phyloP scores from a whole-genome alignment of 2,113 vertebrate species.

The Genyomyrus donnyi region DNA sequence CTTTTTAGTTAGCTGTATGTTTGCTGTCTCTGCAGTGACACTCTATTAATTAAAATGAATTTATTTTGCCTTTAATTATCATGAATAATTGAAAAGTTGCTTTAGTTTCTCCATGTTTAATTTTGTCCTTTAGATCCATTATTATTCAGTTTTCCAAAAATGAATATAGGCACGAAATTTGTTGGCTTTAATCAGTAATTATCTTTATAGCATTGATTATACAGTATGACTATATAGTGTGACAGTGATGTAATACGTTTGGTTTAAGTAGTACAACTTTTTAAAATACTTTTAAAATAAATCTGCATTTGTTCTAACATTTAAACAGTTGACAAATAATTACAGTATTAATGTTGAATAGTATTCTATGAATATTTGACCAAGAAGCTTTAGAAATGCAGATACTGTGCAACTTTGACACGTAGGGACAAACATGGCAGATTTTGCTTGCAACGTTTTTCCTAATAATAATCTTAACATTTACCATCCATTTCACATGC shows the following conservation, averaged over 20 bases:
- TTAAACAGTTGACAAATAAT: neutral
- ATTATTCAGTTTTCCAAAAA: neutral
- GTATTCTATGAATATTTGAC: neutral
- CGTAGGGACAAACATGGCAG: neutral
- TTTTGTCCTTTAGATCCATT: neutral
- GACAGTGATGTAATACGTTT: neutral
- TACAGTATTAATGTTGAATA: neutral
- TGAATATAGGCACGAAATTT: neutral
- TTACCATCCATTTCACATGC: neutral
- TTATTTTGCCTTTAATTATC: slow-evolving; percentile 16
- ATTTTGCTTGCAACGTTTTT: neutral
- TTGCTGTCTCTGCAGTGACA: slow-evolving; percentile 21
- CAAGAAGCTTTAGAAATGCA: neutral
- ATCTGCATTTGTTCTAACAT: neutral
- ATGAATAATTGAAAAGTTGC: slow-evolving; percentile 2
- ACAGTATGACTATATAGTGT: neutral
- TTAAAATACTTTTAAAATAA: neutral
- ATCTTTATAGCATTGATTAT: neutral
- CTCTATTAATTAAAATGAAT: slow-evolving; percentile 19
- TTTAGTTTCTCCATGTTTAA: slow-evolving; percentile 26
- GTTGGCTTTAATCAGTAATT: neutral
- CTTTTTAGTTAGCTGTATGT: neutral
- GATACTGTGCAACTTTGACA: neutral
- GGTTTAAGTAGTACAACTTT: neutral
- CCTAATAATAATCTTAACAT: neutral